phyloP scores from a whole-genome alignment of 2,797 vertebrate species.

The Rhyacichthys aspro region DNA sequence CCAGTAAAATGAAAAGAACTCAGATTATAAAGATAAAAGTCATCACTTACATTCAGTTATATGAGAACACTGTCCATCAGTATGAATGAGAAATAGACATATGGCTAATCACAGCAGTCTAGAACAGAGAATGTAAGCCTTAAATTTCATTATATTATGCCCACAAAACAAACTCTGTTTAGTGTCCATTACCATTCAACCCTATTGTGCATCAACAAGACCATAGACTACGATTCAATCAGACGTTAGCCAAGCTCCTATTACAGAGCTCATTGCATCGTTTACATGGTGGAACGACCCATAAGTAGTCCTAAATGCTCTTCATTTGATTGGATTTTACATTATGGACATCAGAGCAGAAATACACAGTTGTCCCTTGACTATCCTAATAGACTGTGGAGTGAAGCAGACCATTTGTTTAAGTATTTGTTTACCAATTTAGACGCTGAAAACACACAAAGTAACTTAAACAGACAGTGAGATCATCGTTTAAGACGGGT shows the following conservation, averaged over 20 bases:
- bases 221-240: slow-evolving; percentile 81
- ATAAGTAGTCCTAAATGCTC: slow-evolving; percentile 85
- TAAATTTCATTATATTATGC: slow-evolving; percentile 72
- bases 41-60: too few relatives aligned
- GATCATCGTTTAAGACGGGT: slow-evolving; percentile 50
- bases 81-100: slow-evolving; percentile 51
- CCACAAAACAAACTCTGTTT: slow-evolving; percentile 74
- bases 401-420: slow-evolving; percentile 77
- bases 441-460: slow-evolving; percentile 62
- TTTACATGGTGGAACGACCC: slow-evolving; percentile 81
- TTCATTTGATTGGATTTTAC: slow-evolving; percentile 84
- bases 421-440: slow-evolving; percentile 78
- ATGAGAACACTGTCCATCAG: background rate
- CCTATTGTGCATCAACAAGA: slow-evolving; percentile 73
- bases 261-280: slow-evolving; percentile 80
- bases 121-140: slow-evolving; percentile 65
- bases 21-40: too few relatives aligned
- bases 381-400: slow-evolving; percentile 81
- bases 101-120: slow-evolving; percentile 60
- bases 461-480: slow-evolving; percentile 59
- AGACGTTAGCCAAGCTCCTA: slow-evolving; percentile 77
- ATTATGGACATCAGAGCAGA: slow-evolving; percentile 83
- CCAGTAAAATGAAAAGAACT: too few relatives aligned
- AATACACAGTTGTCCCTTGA: slow-evolving; percentile 76
- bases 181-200: slow-evolving; percentile 74